Base-by-base conservation (phyloP, 2,888 invertebrate species). In the Phoronis australis region DNA sequence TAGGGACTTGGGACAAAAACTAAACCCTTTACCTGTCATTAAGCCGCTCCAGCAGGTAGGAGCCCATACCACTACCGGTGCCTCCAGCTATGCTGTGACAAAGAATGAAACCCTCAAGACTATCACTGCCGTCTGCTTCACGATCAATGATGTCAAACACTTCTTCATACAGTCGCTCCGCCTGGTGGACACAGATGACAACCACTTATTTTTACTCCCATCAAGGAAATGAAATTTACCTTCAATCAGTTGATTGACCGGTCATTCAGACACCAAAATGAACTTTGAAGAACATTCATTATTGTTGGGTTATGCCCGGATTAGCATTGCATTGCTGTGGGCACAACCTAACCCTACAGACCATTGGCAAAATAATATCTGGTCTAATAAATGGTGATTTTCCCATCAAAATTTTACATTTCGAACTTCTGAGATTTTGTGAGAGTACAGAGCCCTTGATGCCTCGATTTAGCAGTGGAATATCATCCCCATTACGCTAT, bases 81-180 rank as follows among this genome's bases (percentile, higher is more conserved):
- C 99, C 99, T 42, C 99, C 99, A 45, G 97, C 97, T 75, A 99
- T 97, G 4, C 96, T 97, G 80, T 99, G 99, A 66, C 97, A 97
- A 48, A 99, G 79, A 24, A 97, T 92, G 80, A 99, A 99, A 1
- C 97, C 97, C 86, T 88, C 73, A 45, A 99, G 82, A 71, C 94
- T 94, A 73, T 99, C 97, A 77, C 95, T 94, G 42, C 95, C 95
- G 78, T 99, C 99, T 3, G 96, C 97, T 79, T 99, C 97, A 63
- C 96, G 83, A 76, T 97, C 96, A 51, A 99, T 89, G 50, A 99
- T 97, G 78, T 99, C 96, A 80, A 97, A 95, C 38, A 97, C 88
- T 79, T 96, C 95, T 76, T 96, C 96, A 71, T 90, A 88, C 2
- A 95, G 79, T 67, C 86, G 87, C 74, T 93, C 93, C 15, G 94